phyloP scores from a whole-genome alignment of 2,113 vertebrate genomes.

The Hyla sarda region DNA sequence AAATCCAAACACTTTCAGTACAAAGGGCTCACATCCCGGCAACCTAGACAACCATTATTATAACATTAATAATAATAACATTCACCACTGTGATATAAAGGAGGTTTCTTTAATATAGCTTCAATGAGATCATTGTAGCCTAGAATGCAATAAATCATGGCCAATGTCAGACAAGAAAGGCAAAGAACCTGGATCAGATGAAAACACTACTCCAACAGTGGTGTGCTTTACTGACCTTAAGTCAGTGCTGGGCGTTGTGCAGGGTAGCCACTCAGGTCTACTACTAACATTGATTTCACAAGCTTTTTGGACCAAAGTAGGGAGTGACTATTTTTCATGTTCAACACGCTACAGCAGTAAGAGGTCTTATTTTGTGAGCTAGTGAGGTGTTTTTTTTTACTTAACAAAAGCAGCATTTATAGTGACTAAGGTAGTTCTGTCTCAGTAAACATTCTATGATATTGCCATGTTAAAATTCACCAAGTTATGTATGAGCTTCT shows the following conservation, averaged over 20 bases:
- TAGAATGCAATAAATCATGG: background rate
- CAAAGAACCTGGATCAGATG: background rate
- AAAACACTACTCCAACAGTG: background rate
- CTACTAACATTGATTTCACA: background rate
- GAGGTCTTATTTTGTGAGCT: background rate
- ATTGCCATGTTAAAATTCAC: no score
- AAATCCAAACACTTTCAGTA: conserved; percentile 7
- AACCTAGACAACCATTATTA: background rate
- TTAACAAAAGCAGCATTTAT: background rate
- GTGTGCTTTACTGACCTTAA: background rate
- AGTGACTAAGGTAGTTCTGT: background rate
- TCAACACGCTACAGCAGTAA: background rate
- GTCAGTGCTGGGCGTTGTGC: background rate
- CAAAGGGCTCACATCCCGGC: background rate
- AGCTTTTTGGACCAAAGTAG: background rate
- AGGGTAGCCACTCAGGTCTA: background rate
- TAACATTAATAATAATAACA: background rate
- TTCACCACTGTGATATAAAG: background rate
- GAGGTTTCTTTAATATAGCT: background rate
- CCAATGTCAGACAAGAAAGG: background rate
- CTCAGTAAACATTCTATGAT: no score
- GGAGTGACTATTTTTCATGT: background rate
- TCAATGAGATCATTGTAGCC: background rate
- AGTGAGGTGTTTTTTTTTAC: background rate
- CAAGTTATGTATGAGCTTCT: no score